These are phyloP conservation scores for Mirza zaza DNA, from an alignment of 2,113 vertebrate species.

Conservation along the genomic window DNA sequence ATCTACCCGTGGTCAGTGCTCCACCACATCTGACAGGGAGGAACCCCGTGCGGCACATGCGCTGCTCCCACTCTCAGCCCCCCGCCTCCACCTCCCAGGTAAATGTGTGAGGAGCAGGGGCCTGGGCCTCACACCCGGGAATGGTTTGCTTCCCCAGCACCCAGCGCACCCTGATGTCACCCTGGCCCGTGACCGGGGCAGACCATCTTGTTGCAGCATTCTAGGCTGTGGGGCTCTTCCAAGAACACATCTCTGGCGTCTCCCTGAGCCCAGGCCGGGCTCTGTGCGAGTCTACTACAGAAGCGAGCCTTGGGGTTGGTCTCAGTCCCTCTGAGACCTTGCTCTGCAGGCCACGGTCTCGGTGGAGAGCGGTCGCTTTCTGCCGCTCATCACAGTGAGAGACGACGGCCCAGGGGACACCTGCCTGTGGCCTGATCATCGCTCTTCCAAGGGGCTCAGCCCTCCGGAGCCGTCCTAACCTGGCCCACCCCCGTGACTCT, in stretches of 20 bases:
- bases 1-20: fast-evolving
- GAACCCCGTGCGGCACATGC: neutral
- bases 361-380: neutral
- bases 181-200: neutral
- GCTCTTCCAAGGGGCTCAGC: neutral
- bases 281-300: neutral
- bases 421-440: neutral
- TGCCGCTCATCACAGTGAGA: neutral
- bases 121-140: neutral
- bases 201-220: neutral
- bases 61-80: neutral
- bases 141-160: neutral
- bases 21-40: neutral
- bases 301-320: neutral
- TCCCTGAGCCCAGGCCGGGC: neutral
- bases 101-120: neutral
- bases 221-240: neutral
- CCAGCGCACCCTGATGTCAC: neutral
- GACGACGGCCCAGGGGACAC: neutral
- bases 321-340: neutral
- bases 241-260: neutral
- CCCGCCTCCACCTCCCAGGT: neutral
- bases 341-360: neutral
- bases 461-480: neutral
- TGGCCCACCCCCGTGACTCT: neutral